A percentile compares a stretch with the other conserved stretches of the same genome.
Evolutionary conservation across 2,113 vertebrate species (phyloP).

Genomic region (Anhinga rufa): DNA sequence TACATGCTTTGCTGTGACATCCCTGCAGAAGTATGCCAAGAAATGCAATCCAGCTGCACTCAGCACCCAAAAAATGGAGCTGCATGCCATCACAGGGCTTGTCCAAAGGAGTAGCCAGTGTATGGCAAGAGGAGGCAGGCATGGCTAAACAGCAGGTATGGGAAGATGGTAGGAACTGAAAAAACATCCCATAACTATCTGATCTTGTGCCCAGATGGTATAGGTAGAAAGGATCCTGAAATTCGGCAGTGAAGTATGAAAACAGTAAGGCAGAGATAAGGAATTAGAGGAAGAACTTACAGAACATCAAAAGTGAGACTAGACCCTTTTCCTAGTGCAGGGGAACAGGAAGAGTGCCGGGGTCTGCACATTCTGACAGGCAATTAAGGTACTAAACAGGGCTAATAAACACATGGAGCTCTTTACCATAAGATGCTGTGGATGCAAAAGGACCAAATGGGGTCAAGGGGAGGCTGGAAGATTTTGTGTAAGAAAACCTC

Average conservation of each 20-base stretch:
- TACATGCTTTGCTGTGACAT: accelerated
- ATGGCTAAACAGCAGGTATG: background rate
- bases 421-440: background rate
- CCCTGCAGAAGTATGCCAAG: background rate
- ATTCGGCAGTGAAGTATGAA: background rate
- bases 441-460: background rate
- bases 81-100: background rate
- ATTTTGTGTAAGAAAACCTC: background rate
- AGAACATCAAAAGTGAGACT: background rate
- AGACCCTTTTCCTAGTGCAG: background rate
- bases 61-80: background rate
- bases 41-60: background rate
- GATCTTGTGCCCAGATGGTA: background rate
- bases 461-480: background rate
- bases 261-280: background rate
- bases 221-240: background rate
- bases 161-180: background rate
- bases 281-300: background rate
- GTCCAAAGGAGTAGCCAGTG: background rate
- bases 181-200: background rate
- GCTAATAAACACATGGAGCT: background rate
- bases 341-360: background rate
- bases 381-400: background rate
- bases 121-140: background rate
- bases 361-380: background rate